phyloP scores from a whole-genome alignment of 2,888 invertebrate genomes.

The Oligia fasciuncula region DNA sequence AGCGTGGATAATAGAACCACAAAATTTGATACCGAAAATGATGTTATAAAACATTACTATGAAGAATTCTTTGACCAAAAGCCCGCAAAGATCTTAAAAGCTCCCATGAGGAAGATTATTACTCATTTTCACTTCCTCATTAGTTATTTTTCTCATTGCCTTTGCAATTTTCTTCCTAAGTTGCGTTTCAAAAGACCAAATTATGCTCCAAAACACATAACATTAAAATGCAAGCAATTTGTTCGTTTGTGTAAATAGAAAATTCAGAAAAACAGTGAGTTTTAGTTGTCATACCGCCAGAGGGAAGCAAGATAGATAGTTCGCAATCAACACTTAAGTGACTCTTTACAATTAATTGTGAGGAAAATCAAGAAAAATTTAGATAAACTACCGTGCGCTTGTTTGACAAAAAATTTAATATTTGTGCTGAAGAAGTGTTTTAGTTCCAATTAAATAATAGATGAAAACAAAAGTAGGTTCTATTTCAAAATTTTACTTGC shows the following conservation, averaged over 20 bases:
- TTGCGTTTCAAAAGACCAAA: slow-evolving; percentile 64
- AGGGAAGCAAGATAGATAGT: slow-evolving; percentile 82
- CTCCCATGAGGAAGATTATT: background rate
- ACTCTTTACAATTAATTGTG: slow-evolving; percentile 74
- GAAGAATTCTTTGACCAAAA: background rate
- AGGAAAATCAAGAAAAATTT: slow-evolving; percentile 33
- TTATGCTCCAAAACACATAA: slow-evolving; percentile 77
- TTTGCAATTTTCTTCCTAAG: background rate
- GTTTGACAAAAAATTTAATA: slow-evolving; percentile 50
- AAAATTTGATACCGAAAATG: background rate
- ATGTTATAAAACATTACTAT: background rate
- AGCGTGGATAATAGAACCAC: background rate
- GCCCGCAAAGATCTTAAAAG: background rate
- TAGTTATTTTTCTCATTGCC: background rate
- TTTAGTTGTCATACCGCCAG: slow-evolving; percentile 71
- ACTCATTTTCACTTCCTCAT: background rate
- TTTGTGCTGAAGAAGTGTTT: slow-evolving; percentile 17
- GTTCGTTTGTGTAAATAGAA: slow-evolving; percentile 75
- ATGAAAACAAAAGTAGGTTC: background rate
- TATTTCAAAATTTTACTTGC: slow-evolving; percentile 35
- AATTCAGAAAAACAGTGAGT: slow-evolving; percentile 77
- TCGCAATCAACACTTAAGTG: slow-evolving; percentile 78
- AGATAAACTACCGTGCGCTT: slow-evolving; percentile 45
- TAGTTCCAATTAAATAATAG: background rate
- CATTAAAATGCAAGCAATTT: slow-evolving; percentile 83